Evolutionary conservation across 1,140 invertebrate genomes (phyloP), one percentile per base, ranked within the genome.

Genomic region (Drosophila novamexicana): DNA sequence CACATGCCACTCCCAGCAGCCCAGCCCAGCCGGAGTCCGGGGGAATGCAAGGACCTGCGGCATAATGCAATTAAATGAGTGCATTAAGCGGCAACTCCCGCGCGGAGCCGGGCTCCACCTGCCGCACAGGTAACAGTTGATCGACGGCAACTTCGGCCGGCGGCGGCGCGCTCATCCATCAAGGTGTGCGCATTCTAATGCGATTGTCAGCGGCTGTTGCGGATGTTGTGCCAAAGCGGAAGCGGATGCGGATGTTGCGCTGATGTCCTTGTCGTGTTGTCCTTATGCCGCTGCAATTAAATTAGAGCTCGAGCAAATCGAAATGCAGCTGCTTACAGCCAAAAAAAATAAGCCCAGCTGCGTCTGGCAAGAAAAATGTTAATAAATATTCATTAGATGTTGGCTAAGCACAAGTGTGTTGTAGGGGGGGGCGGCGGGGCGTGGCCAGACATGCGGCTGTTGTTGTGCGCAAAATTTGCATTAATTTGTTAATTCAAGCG

Each of bases 401-500:
- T 53, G 63, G 2, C 18, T 9, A 7, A 52, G 37, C 18, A 18
- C 18, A 18, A 18, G 18, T 18, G 18, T 18, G 18, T 18, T 22
- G 18, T 22, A 2, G 18, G 2, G 18, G 18, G 1, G 22, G 22
- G 22, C 1, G 22, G 22, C n/a, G 18, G 7, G 47, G 18, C 22
- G 47, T 10, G 9, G 22, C 22, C 12, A 14, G 18, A 29, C 56
- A 14, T 54, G 39, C 16, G 47, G 58, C 52, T 71, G 62, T 76
- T 79, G 66, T 69, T 71, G 16, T 6, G 63, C 64, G 59, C 65
- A 64, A 22, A 22, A 89, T 84, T 84, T 89, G 85, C 84, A 89
- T 89, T 89, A 89, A 89, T 89, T 89, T 89, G 81, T 89, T 90
- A 90, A 89, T 90, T 84, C 84, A 89, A 84, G 84, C 84, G 84